phyloP scores from a whole-genome alignment of 2,797 vertebrate species.

The Aulostomus chinensis region DNA sequence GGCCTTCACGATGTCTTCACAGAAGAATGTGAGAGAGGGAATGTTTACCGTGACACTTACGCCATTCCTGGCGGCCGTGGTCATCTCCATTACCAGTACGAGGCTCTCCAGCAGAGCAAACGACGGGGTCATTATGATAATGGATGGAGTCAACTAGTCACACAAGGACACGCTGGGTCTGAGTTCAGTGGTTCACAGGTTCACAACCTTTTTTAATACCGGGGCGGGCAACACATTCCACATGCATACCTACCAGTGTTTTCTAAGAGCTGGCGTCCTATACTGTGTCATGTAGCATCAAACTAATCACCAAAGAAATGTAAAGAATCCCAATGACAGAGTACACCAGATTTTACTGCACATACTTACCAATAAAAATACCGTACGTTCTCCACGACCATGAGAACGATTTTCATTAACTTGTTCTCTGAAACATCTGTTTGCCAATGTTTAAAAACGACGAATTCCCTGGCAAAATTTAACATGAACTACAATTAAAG shows the following conservation, averaged over 20 bases:
- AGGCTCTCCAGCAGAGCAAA: constrained; percentile 33
- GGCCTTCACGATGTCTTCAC: constrained; percentile 39
- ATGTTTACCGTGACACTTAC: constrained; percentile 57
- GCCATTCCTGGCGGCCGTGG: constrained; percentile 33
- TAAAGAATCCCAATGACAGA: too few relatives aligned
- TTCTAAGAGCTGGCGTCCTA: constrained; percentile 6
- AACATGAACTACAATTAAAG: too few relatives aligned
- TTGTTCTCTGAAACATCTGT: too few relatives aligned
- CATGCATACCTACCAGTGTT: constrained; percentile 28
- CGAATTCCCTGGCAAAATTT: too few relatives aligned
- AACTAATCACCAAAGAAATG: background rate
- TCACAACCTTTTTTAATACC: constrained; percentile 50
- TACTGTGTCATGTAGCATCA: background rate
- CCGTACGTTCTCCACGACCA: too few relatives aligned
- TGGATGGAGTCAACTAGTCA: constrained; percentile 54
- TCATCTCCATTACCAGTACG: constrained; percentile 43
- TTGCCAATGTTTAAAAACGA: too few relatives aligned
- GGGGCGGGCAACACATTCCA: constrained; percentile 48
- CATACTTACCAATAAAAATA: too few relatives aligned
- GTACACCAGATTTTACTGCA: too few relatives aligned
- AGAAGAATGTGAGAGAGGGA: constrained; percentile 59
- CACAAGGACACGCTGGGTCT: constrained; percentile 28
- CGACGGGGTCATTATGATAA: constrained; percentile 51
- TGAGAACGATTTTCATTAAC: too few relatives aligned
- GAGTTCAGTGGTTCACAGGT: constrained; percentile 57